Percentiles rank a stretch among this genome's conserved stretches.
These are phyloP conservation scores for Myotis planiceps DNA, from an alignment of 2,797 vertebrate genomes.

Conservation along the genomic window DNA sequence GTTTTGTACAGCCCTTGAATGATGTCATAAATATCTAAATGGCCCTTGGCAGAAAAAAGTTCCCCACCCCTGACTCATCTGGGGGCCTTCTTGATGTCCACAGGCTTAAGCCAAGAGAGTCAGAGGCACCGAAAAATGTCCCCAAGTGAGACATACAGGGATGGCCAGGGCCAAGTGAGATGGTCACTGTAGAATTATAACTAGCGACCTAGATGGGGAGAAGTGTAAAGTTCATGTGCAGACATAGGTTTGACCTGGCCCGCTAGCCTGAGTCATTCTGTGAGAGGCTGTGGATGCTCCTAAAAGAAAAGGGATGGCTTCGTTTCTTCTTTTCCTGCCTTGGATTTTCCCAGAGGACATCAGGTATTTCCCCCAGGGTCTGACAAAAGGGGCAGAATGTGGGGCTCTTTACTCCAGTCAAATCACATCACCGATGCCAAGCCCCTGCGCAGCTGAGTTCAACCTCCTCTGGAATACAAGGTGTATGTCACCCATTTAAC, in stretches of 20 bases:
- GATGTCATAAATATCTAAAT: too few relatives aligned
- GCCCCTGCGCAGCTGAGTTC: not conserved
- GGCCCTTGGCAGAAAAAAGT: too few relatives aligned
- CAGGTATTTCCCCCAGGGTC: not conserved
- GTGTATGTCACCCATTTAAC: not conserved
- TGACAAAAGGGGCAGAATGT: not conserved
- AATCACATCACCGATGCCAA: not conserved
- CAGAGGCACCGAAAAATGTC: not conserved
- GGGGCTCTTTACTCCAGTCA: not conserved
- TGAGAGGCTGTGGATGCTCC: not conserved
- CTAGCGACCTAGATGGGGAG: not conserved
- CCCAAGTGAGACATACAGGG: not conserved
- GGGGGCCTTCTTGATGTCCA: not conserved
- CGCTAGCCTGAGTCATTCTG: not conserved
- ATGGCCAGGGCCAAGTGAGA: not conserved
- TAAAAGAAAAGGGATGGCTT: not conserved
- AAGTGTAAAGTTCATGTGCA: not conserved
- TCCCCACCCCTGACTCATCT: too few relatives aligned
- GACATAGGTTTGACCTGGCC: not conserved
- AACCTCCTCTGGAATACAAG: not conserved
- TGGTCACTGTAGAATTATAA: not conserved
- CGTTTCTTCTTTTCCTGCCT: not conserved
- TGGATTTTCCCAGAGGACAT: slow-evolving; percentile 7
- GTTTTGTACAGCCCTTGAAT: too few relatives aligned
- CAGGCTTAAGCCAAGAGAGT: not conserved